Base-by-base conservation (phyloP, 1,140 invertebrate genomes). In the Cepaea nemoralis region DNA sequence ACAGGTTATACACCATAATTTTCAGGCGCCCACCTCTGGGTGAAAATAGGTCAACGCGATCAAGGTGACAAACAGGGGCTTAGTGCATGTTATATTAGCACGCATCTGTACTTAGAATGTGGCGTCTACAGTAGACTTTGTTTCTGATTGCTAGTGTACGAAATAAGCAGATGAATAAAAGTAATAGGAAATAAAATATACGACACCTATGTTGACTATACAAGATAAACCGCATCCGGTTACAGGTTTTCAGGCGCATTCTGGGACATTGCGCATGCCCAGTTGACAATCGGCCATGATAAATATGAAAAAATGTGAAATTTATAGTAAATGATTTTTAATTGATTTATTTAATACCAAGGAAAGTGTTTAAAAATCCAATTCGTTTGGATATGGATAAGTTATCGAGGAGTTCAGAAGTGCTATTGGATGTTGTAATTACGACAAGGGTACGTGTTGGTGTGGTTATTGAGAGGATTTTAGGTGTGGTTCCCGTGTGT, bases 211-310 rank as follows among this genome's bases (percentile, higher is more conserved):
- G 50, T 59, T 55, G 74, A 55, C 27, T 50, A 75, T 50, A 40
- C 31, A 75, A 39, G 35, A 63, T 35, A n/a, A 63, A 39, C 75
- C 35, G 42, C 35, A 63, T 79, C 77, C 77, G 77, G 59, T 79
- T 69, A n/a, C 40, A 42, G 12, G 59, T 33, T 37, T 79, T 22
- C 37, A 79, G 77, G 69, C 37, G 77, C 16, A 79, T 69, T 79
- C 35, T 79, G 77, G 77, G 77, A 79, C 75, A 69, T 12, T 79
- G 63, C 77, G 77, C 77, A 79, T 79, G 77, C 77, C 10, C 77
- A 67, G 77, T 40, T 27, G 8, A 69, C 66, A 14, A 40, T 79
- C 77, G 48, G 77, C 77, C 77, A 79, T 79, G 77, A 79, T 79
- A 79, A 67, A 79, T 48, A 79, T 79, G 59, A 63, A 63, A 63